Evolutionary conservation across 2,888 invertebrate genomes (phyloP), one percentile per base, ranked within the genome.

Genomic region (Horisme vitalbata): DNA sequence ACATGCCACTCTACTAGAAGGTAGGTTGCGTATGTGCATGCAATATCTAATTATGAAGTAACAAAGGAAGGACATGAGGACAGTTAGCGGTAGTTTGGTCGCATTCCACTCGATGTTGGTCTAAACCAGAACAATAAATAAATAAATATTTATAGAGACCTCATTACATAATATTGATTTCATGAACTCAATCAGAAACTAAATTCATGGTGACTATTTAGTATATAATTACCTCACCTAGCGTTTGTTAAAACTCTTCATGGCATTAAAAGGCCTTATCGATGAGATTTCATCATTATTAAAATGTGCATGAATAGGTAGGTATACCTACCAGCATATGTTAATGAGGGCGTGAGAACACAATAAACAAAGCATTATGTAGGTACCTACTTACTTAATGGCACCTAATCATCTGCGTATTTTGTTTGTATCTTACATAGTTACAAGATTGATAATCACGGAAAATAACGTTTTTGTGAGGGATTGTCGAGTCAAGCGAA

Each of bases 271-370:
- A n/a, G n/a, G n/a, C n/a, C n/a, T n/a, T n/a, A n/a, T n/a, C n/a
- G 4, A 18, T 4, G 13, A 26, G 7, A 35, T 41, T 46, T 41
- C 24, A 30, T 33, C 2, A 18, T 10, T 13, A 35, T 18, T 35
- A 13, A 11, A 31, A 36, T 10, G 26, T 36, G 38, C 41, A 41
- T 30, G 28, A 26, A 31, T 44, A 28, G 27, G 18, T 38, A 46
- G 6, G n/a, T n/a, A n/a, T n/a, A n/a, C n/a, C n/a, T n/a, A n/a
- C n/a, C n/a, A n/a, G n/a, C n/a, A n/a, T n/a, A n/a, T n/a, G 18
- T 31, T 46, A 43, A 45, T 38, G 37, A 34, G 52, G 41, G 39
- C 59, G 65, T 68, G 68, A 45, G 68, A 68, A 65, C 34, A 36
- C 23, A 23, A 10, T 15, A 46, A 49, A 46, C 49, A 52, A 47